Percentiles rank a stretch among this genome's conserved stretches.
These are phyloP conservation scores for Percopsis transmontana DNA, from an alignment of 2,113 vertebrate genomes.

Conservation along the genomic window DNA sequence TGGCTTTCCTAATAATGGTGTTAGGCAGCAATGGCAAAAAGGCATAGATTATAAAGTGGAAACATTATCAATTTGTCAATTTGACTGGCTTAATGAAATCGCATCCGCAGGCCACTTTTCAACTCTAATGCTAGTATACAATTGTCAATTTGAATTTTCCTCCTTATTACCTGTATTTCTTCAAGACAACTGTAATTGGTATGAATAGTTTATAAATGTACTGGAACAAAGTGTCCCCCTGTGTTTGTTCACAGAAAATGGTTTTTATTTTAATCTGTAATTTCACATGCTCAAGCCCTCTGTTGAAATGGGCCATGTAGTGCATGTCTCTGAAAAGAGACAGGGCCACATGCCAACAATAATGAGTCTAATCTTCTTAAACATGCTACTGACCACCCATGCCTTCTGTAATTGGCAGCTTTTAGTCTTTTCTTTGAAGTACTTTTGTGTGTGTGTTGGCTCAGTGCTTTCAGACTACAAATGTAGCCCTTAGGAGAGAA, in stretches of 20 bases:
- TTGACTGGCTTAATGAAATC: background rate
- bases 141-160: too few relatives aligned
- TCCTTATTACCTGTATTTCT: too few relatives aligned
- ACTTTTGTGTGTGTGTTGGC: constrained; percentile 28
- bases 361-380: constrained; percentile 9
- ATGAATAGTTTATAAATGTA: background rate
- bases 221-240: too few relatives aligned
- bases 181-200: background rate
- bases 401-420: constrained; percentile 7
- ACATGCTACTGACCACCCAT: constrained; percentile 16
- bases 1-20: background rate
- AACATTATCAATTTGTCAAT: constrained; percentile 13
- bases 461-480: constrained; percentile 30
- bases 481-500: constrained; percentile 4
- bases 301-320: background rate
- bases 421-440: constrained; percentile 34
- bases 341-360: constrained; percentile 21
- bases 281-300: background rate
- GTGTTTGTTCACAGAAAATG: too few relatives aligned
- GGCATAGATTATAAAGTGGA: constrained; percentile 6
- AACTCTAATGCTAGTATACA: too few relatives aligned
- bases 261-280: too few relatives aligned
- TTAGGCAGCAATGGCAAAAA: background rate
- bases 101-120: too few relatives aligned
- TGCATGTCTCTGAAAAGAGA: background rate